Evolutionary conservation across 2,888 invertebrate species (phyloP), one percentile per base, ranked within the genome.

Genomic region (Empis stercorea): DNA sequence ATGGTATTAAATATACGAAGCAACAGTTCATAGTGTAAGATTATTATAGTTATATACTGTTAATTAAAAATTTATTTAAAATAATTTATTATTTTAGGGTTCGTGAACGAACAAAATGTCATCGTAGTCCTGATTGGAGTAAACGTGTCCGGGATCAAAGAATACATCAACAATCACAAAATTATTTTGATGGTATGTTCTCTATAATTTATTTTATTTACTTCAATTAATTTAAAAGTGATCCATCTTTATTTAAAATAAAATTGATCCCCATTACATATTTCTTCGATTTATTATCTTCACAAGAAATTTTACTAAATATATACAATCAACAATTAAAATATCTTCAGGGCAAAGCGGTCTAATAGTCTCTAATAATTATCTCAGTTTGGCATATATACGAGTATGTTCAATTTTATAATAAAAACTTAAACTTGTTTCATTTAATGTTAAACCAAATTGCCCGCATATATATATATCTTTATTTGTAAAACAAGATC

Each of bases 11-110:
- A 7, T 32, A 34, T 17, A 54, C 32, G 53, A 55, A 56, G 47
- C 59, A 59, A 30, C 64, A 66, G 48, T 68, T 68, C 48, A 63
- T 68, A 56, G 66, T 69, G 69, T 69, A 58, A 68, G 69, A 68
- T 55, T 37, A 17, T 32, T n/a, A 13, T 34, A 4, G 4, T 7
- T 27, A 20, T 20, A 20, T 4, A 20, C 3, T 32, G 2, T n/a
- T n/a, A n/a, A 34, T 34, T 13, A 13, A 34, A 32, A 34, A 34
- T 13, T n/a, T 34, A 34, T 7, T 17, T 14, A 38, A n/a, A 34
- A 46, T 30, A 30, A 14, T 51, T 32, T 48, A 46, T 50, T 17
- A 30, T 60, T 61, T 6, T 52, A 69, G 68, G 43, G 64, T 68
- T 9, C 61, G 68, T 43, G 66, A 68, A 56, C 61, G 66, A 43